A percentile compares a stretch with the other conserved stretches of the same genome.
Conservation (phyloP, 2,113 vertebrate genomes). For the Triplophysa tibetana region DNA sequence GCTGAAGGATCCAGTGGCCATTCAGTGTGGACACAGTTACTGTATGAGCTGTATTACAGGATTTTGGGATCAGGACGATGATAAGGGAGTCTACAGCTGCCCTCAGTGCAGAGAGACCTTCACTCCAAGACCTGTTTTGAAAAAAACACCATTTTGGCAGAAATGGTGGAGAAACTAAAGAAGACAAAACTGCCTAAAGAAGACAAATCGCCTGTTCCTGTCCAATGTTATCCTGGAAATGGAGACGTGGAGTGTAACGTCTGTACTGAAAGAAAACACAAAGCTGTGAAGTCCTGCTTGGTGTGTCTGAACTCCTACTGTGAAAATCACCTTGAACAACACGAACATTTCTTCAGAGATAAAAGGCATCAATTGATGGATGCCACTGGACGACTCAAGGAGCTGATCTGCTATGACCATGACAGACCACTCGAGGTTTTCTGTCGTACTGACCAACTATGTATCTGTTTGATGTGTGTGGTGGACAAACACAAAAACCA, state of each 20-base stretch:
- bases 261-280: too few species aligned
- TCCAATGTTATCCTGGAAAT: not conserved
- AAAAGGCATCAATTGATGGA: constrained; percentile 18
- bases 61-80: too few species aligned
- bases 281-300: too few species aligned
- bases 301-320: too few species aligned
- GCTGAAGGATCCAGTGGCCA: not conserved
- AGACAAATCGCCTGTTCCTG: not conserved
- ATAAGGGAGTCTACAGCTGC: too few species aligned
- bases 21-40: not conserved
- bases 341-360: not conserved
- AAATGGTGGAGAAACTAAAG: not conserved
- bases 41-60: too few species aligned
- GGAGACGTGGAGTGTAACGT: not conserved
- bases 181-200: not conserved
- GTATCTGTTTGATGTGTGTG: constrained; percentile 4
- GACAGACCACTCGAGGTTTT: constrained; percentile 29
- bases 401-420: constrained; percentile 33
- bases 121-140: not conserved
- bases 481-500: constrained; percentile 8
- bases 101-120: too few species aligned
- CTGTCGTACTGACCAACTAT: constrained; percentile 25
- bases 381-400: constrained; percentile 15
- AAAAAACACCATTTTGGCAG: constrained; percentile 8
- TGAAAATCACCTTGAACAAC: not conserved